phyloP scores from a whole-genome alignment of 2,113 vertebrate species.

The Tragulus kanchil region DNA sequence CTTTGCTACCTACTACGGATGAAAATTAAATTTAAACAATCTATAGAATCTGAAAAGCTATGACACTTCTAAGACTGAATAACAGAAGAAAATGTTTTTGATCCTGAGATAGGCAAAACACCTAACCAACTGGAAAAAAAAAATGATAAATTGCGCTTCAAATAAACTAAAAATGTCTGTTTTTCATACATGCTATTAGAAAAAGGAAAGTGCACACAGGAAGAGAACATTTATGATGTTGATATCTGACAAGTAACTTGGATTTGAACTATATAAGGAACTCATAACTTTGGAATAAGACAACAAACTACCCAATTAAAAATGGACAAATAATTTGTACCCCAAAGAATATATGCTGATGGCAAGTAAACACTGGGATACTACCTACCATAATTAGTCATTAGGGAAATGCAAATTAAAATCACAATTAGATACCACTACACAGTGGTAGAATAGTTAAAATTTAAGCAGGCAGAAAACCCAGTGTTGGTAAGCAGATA shows the following conservation, averaged over 20 bases:
- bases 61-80: background rate
- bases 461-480: background rate
- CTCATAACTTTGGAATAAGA: conserved; percentile 12
- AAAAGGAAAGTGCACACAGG: background rate
- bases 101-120: background rate
- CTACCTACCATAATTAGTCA: conserved; percentile 55
- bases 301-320: conserved; percentile 16
- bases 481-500: background rate
- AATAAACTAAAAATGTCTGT: background rate
- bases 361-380: conserved; percentile 3
- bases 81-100: background rate
- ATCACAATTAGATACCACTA: background rate
- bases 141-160: background rate
- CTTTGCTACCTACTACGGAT: background rate
- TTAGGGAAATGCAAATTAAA: conserved; percentile 63
- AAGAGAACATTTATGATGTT: background rate
- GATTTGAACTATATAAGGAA: background rate
- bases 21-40: background rate
- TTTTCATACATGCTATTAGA: background rate
- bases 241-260: background rate
- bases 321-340: conserved; percentile 42
- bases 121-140: background rate
- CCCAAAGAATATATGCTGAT: conserved; percentile 54
- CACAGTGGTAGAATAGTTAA: background rate
- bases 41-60: background rate